Evolutionary conservation across 2,888 invertebrate genomes (phyloP).

Genomic region (Melanophora roralis): DNA sequence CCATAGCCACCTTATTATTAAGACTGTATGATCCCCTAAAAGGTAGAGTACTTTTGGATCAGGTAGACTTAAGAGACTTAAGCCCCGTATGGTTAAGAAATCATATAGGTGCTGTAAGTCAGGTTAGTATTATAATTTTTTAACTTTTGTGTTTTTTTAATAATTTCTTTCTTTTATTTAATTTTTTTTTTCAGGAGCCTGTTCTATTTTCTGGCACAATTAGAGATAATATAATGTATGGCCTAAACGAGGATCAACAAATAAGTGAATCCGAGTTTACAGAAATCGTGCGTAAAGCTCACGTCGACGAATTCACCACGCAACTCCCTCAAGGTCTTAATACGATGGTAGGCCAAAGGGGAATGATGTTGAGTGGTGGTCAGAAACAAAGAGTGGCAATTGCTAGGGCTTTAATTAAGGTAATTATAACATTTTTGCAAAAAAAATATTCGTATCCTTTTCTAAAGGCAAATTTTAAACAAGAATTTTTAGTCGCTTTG

Average conservation of each 20-base stretch:
- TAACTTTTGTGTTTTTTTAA: not conserved
- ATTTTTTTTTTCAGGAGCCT: slow-evolving; percentile 81
- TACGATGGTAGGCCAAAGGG: slow-evolving; percentile 92
- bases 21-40: slow-evolving; percentile 89
- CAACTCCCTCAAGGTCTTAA: slow-evolving; percentile 84
- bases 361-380: slow-evolving; percentile 93
- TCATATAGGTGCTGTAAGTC: slow-evolving; percentile 93
- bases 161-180: not conserved
- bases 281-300: slow-evolving; percentile 87
- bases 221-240: slow-evolving; percentile 93
- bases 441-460: not conserved
- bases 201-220: slow-evolving; percentile 93
- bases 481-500: no score
- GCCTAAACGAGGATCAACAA: slow-evolving; percentile 79
- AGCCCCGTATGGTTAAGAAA: slow-evolving; percentile 91
- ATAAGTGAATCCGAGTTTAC: slow-evolving; percentile 79
- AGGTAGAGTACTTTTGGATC: slow-evolving; percentile 87
- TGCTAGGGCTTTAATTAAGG: slow-evolving; percentile 93
- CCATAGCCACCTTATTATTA: slow-evolving; percentile 89
- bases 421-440: slow-evolving; percentile 69
- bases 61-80: slow-evolving; percentile 84
- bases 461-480: no score
- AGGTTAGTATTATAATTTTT: slow-evolving; percentile 74
- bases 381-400: slow-evolving; percentile 96
- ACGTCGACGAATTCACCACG: slow-evolving; percentile 88